These are phyloP conservation scores for Sarcophaga caerulescens DNA, from an alignment of 2,888 invertebrate genomes.

Conservation along the genomic window DNA sequence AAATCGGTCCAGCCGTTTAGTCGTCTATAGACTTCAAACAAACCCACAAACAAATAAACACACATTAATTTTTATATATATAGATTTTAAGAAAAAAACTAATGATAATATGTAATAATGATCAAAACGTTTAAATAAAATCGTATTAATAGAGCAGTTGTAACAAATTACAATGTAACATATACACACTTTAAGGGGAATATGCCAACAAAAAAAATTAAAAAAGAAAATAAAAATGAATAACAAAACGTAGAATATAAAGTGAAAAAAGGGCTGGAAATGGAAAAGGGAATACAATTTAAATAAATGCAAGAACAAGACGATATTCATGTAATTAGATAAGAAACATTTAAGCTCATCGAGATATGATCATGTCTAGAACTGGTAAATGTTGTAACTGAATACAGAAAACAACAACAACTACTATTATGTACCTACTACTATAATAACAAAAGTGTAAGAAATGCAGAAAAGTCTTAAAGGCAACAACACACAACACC, in stretches of 20 bases:
- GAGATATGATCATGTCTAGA: slow-evolving; percentile 61
- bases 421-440: neutral
- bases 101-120: slow-evolving; percentile 12
- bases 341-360: slow-evolving; percentile 73
- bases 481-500: neutral
- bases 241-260: neutral
- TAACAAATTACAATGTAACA: slow-evolving; percentile 43
- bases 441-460: neutral
- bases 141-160: neutral
- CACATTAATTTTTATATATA: too few species aligned
- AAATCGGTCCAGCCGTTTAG: too few species aligned
- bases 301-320: slow-evolving; percentile 70
- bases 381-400: slow-evolving; percentile 1
- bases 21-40: too few species aligned
- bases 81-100: neutral
- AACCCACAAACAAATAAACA: too few species aligned
- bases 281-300: slow-evolving; percentile 2
- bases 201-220: slow-evolving; percentile 6
- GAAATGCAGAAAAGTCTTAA: neutral
- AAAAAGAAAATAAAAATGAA: neutral
- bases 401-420: slow-evolving; percentile 4
- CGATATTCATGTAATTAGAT: slow-evolving; percentile 76
- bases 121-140: neutral
- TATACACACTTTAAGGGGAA: slow-evolving; percentile 21
- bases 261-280: neutral